Evolutionary conservation across 2,888 invertebrate genomes (phyloP), one percentile per base, ranked within the genome.

Genomic region (Dasysyrphus tricinctus): DNA sequence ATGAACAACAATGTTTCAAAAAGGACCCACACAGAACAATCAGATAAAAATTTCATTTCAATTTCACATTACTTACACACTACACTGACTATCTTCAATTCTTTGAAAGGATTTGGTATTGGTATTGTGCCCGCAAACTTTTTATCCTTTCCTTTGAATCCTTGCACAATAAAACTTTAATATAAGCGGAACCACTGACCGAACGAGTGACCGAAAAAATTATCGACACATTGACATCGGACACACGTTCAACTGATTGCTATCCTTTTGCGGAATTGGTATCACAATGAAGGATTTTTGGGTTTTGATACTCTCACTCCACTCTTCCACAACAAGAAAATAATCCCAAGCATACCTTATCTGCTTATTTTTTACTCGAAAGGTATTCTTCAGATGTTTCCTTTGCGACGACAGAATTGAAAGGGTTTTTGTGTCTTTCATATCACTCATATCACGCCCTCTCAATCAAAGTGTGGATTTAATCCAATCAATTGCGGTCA

Each of bases 41-140:
- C 86, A 78, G 86, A 86, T 86, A 82, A 82, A 86, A 86, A 82
- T 82, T 75, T 86, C 82, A 86, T 79, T 86, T 86, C 86, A 86
- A 82, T 86, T 82, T 75, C 65, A 72, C 74, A 82, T 86, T 82
- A 81, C 82, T 75, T 75, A 79, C 86, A 82, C 78, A 79, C 85
- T 59, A 65, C 29, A 70, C 70, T 19, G 44, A 34, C 5, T 11
- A 65, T 44, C 49, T n/a, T 44, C 49, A 49, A 49, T 19, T 49
- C 49, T n/a, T 16, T 8, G n/a, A 63, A 69, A 73, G 51, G 80
- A 56, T 59, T 63, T 11, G 29, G 29, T 29, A 54, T 24, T 24
- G 24, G 24, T 24, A 24, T 24, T 54, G 54, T 54, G 37, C 14
- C 19, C 24, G 29, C 54, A 54, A 54, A 54, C 29, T 54, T n/a